phyloP scores from a whole-genome alignment of 2,113 vertebrate species.

The Cricetomys ansorgei region DNA sequence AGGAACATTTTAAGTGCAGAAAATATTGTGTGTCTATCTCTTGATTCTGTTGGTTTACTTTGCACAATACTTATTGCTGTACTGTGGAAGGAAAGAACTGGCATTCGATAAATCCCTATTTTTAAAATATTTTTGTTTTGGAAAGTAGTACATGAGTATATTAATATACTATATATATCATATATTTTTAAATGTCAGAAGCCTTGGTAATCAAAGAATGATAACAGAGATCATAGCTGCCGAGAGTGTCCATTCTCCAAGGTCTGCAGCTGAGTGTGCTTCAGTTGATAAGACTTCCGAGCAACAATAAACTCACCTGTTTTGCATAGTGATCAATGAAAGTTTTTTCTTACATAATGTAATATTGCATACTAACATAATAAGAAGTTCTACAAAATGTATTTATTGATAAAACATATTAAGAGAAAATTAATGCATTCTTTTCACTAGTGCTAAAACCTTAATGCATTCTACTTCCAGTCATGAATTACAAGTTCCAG shows the following conservation, averaged over 20 bases:
- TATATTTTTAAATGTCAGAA: too few relatives aligned
- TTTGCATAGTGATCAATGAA: not conserved
- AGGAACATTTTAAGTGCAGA: not conserved
- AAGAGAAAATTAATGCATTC: not conserved
- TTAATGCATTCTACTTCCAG: fast-evolving
- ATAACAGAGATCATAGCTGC: not conserved
- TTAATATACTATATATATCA: not conserved
- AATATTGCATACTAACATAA: not conserved
- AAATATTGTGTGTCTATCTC: not conserved
- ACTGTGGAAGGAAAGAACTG: not conserved
- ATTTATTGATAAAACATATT: not conserved
- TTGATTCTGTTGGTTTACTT: not conserved
- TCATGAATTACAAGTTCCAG: not conserved
- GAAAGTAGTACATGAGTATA: not conserved
- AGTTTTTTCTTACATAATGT: not conserved
- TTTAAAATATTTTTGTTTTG: not conserved
- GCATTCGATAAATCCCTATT: not conserved
- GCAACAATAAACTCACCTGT: not conserved
- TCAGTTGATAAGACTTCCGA: not conserved
- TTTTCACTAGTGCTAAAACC: not conserved
- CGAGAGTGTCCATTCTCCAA: not conserved
- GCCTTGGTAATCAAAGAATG: not conserved
- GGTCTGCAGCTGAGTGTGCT: not conserved
- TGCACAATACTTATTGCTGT: not conserved
- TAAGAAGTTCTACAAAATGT: not conserved